Evolutionary conservation across 1,140 invertebrate genomes (phyloP).

Genomic region (Apis mellifera): DNA sequence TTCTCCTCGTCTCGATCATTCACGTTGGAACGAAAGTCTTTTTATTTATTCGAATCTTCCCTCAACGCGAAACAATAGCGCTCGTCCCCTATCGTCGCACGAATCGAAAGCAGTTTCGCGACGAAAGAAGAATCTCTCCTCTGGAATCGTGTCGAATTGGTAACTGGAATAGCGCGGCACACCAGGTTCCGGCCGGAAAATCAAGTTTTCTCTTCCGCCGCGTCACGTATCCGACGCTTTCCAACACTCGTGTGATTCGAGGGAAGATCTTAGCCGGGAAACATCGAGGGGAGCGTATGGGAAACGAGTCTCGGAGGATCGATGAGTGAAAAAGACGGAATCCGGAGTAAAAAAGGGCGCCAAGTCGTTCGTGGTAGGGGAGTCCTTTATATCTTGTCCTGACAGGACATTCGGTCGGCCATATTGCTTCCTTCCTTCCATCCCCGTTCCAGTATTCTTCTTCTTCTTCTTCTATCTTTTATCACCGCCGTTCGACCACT

Average conservation of each 20-base stretch:
- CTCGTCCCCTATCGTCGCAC: background rate
- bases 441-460: background rate
- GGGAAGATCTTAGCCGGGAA: constrained; percentile 28
- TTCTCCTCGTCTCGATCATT: no score
- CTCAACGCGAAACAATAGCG: no score
- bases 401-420: constrained; percentile 53
- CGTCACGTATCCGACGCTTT: constrained; percentile 41
- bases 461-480: constrained; percentile 17
- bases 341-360: constrained; percentile 37
- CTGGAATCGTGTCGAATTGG: constrained; percentile 6
- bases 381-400: constrained; percentile 60
- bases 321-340: background rate
- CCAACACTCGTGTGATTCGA: constrained; percentile 48
- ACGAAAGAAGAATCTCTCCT: background rate
- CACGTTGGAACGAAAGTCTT: no score
- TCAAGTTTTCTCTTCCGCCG: constrained; percentile 46
- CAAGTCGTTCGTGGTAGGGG: constrained; percentile 42
- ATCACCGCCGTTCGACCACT: constrained; percentile 12
- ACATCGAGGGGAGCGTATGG: constrained; percentile 4
- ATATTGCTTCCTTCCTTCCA: constrained; percentile 49
- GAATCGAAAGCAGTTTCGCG: background rate
- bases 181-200: constrained; percentile 28
- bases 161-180: constrained; percentile 11
- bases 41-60: no score
- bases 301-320: background rate